These are phyloP conservation scores for Charadrius vociferus DNA, from an alignment of 2,113 vertebrate species.

Conservation along the genomic window DNA sequence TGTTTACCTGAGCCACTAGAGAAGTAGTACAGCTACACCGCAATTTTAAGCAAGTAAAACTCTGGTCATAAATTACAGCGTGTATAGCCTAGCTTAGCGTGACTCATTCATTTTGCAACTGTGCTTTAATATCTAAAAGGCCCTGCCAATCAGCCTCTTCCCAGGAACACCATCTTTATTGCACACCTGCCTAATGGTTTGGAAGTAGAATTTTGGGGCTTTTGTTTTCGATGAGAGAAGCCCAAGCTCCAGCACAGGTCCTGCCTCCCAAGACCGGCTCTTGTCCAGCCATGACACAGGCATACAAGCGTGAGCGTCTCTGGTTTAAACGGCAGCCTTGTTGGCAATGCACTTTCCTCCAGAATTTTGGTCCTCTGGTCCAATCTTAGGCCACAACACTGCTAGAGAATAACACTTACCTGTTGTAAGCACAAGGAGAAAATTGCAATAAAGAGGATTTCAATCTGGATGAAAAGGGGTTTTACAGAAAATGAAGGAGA, in stretches of 20 bases:
- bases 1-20: neutral
- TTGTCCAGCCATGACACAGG: neutral
- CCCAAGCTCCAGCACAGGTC: neutral
- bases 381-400: neutral
- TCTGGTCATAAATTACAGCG: neutral
- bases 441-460: neutral
- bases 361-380: neutral
- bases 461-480: neutral
- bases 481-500: neutral
- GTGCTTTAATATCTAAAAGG: neutral
- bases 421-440: neutral
- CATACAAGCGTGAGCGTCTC: rapidly evolving
- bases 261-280: neutral
- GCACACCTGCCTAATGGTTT: neutral
- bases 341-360: neutral
- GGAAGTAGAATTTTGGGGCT: neutral
- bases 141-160: neutral
- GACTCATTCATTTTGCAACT: neutral
- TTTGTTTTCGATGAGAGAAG: neutral
- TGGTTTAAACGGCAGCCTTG: neutral
- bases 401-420: neutral
- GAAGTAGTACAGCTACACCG: neutral
- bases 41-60: neutral
- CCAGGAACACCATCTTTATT: neutral
- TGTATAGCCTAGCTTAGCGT: neutral